These are phyloP conservation scores for Microtus obscurus DNA, from an alignment of 2,797 vertebrate genomes.

Conservation along the genomic window DNA sequence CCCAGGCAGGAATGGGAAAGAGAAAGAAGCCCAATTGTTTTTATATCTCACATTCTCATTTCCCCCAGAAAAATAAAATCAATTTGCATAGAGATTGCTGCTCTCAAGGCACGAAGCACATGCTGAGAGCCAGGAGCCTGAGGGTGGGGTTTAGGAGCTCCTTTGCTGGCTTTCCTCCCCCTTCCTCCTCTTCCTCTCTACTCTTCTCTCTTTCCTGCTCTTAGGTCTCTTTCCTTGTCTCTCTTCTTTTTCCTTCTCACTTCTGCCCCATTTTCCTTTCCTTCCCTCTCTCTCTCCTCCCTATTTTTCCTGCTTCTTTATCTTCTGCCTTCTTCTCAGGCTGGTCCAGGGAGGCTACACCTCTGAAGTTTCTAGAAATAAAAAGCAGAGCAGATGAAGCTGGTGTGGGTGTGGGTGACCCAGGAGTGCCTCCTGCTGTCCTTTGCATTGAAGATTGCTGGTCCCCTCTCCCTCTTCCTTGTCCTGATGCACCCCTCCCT, in stretches of 20 bases:
- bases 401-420: neutral
- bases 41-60: neutral
- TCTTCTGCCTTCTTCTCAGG: neutral
- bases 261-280: neutral
- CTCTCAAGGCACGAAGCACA: neutral
- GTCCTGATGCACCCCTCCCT: neutral
- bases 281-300: neutral
- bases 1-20: neutral
- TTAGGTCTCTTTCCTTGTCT: accelerated
- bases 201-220: accelerated
- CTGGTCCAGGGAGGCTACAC: neutral
- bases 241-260: accelerated
- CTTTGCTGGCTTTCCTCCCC: neutral
- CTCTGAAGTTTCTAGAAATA: neutral
- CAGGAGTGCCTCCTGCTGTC: neutral
- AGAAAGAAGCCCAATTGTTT: neutral
- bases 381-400: neutral
- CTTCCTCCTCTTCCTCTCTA: no score
- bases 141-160: neutral
- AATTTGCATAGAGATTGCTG: neutral
- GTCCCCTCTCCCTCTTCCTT: neutral
- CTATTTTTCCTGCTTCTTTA: neutral
- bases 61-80: neutral
- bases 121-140: neutral
- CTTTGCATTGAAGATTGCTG: no score